phyloP scores from a whole-genome alignment of 2,113 vertebrate species.

The Vidua macroura region DNA sequence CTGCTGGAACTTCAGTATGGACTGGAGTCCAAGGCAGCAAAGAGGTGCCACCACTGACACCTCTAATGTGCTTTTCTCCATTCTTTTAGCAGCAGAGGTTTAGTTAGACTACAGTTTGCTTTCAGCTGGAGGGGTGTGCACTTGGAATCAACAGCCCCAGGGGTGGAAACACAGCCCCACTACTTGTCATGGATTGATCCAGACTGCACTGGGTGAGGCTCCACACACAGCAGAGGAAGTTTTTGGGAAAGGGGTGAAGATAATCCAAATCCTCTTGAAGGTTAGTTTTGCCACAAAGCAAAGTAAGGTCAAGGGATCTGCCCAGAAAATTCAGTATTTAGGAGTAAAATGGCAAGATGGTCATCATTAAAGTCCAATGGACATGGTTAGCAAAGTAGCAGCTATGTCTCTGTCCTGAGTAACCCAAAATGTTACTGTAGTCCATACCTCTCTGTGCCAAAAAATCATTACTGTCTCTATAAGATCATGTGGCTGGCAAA shows the following conservation, averaged over 20 bases:
- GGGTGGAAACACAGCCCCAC: too few species aligned
- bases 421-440: background rate
- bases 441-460: background rate
- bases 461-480: background rate
- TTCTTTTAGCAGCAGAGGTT: background rate
- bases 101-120: background rate
- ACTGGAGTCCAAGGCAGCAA: background rate
- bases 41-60: background rate
- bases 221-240: background rate
- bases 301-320: background rate
- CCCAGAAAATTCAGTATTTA: background rate
- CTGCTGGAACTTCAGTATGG: background rate
- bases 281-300: background rate
- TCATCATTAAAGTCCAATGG: background rate
- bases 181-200: background rate
- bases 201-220: background rate
- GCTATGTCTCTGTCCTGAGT: background rate
- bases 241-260: background rate
- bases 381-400: background rate
- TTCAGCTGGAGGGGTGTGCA: background rate
- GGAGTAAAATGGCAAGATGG: background rate
- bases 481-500: background rate
- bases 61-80: background rate
- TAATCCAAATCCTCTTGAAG: background rate
- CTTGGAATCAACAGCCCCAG: background rate